Base-by-base conservation (phyloP, 2,888 invertebrate genomes). In the Hirtodrosophila duncani region DNA sequence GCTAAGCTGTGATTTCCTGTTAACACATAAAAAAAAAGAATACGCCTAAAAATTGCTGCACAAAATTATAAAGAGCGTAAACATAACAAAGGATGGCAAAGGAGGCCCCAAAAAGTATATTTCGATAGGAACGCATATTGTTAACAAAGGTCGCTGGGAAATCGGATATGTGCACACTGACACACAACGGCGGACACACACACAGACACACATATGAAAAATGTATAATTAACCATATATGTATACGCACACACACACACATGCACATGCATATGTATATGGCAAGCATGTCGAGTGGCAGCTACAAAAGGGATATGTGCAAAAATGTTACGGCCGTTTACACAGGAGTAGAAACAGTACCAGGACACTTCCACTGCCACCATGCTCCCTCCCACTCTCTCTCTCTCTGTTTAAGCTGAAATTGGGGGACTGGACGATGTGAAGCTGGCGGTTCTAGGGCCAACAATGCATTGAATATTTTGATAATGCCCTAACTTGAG, bases 161-260 rank as follows among this genome's bases (percentile, higher is more conserved):
- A 74, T 71, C 75, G 70, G 79, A 71, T 71, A 74, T 63, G 70
- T 59, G 63, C 51, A 56, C 48, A 71, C 34, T 42, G 31, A 20
- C 29, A 39, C 29, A 39, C 46, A 38, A 36, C 44, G 27, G 27
- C 29, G 7, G 30, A 21, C 30, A 18, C 6, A 10, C 10, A 18
- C 3, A 26, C 17, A 26, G 6, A 16, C 23, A 29, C 46, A 17
- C 23, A 33, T 34, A 64, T 71, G 71, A 55, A 61, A 78, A 78
- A 78, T 78, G 79, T 71, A 71, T 71, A 71, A 71, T 71, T 71
- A 71, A 74, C 79, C 79, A 74, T 50, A 74, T 63, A 71, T 52
- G 36, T 21, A 58, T 31, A 41, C 57, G 34, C 38, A 49, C 38
- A 36, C 10, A 20, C 11, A 29, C 31, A 49, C 27, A 37, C 17